These are phyloP conservation scores for Hestina assimilis DNA, from an alignment of 1,140 invertebrate species.

Conservation along the genomic window DNA sequence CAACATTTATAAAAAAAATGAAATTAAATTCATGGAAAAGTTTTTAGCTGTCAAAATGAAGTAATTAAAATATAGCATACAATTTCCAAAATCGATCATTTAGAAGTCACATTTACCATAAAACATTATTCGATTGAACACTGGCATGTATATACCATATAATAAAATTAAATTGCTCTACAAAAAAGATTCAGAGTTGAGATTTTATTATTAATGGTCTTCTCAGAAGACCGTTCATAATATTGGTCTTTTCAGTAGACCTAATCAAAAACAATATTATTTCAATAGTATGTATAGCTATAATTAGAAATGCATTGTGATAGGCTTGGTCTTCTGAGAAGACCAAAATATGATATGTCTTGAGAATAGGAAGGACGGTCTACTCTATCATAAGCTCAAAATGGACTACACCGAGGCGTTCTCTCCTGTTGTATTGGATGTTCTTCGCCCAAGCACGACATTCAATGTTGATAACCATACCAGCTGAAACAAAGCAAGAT, in stretches of 20 bases:
- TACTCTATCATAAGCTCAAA: constrained; percentile 95
- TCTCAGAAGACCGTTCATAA: not conserved
- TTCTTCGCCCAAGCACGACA: constrained; percentile 95
- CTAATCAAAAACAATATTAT: not conserved
- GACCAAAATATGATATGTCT: not conserved
- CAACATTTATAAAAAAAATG: no score
- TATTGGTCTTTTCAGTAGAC: not conserved
- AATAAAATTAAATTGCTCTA: no score
- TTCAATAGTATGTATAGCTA: not conserved
- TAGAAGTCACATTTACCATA: no score
- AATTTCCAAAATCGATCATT: no score
- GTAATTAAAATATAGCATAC: no score
- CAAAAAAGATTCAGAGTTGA: no score
- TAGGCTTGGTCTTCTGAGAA: not conserved
- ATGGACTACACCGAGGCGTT: constrained; percentile 91
- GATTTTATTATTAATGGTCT: not conserved
- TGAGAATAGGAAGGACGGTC: constrained; percentile 26
- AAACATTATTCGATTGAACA: no score
- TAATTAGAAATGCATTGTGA: not conserved
- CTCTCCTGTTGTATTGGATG: constrained; percentile 87
- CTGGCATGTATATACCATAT: no score
- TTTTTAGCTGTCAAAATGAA: no score
- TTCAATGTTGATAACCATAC: constrained; percentile 92
- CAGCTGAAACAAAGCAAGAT: constrained; percentile 79
- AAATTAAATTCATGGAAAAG: no score